Evolutionary conservation across 2,113 vertebrate genomes (phyloP).

Genomic region (Balaeniceps rex): DNA sequence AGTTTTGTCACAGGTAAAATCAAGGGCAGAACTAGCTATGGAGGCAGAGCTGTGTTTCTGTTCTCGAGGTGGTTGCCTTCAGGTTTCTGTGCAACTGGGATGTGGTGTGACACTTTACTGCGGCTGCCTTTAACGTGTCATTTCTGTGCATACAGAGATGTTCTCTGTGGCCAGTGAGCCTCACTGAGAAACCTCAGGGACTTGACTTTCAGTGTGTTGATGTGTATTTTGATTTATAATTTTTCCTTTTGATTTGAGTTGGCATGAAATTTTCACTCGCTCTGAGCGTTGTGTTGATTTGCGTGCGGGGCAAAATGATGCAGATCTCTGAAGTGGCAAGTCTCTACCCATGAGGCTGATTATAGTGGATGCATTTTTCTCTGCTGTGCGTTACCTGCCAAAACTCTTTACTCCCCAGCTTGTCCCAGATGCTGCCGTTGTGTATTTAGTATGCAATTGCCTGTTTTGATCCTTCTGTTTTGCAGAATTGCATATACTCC

Average conservation of each 20-base stretch:
- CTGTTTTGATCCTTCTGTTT: neutral
- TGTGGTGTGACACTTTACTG: neutral
- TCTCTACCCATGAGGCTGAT: neutral
- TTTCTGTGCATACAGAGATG: neutral
- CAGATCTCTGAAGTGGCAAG: neutral
- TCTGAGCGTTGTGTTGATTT: neutral
- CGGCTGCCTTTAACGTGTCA: neutral
- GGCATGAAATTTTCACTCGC: accelerated
- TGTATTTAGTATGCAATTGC: neutral
- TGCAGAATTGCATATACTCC: neutral
- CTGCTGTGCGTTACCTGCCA: neutral
- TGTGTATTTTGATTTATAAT: neutral
- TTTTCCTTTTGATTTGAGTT: neutral
- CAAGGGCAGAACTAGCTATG: neutral
- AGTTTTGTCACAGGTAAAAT: accelerated
- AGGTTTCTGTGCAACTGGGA: neutral
- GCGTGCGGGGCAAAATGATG: accelerated
- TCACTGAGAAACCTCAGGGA: neutral
- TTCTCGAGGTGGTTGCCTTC: neutral
- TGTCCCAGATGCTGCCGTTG: neutral
- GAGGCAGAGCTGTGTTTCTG: neutral
- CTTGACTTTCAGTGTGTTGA: neutral
- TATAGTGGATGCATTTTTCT: neutral
- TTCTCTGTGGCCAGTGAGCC: neutral
- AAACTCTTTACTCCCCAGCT: neutral